Percentiles rank a stretch among this genome's conserved stretches.
phyloP scores from a whole-genome alignment of 2,888 invertebrate species.

The Gastracanthus pulcherrimus region DNA sequence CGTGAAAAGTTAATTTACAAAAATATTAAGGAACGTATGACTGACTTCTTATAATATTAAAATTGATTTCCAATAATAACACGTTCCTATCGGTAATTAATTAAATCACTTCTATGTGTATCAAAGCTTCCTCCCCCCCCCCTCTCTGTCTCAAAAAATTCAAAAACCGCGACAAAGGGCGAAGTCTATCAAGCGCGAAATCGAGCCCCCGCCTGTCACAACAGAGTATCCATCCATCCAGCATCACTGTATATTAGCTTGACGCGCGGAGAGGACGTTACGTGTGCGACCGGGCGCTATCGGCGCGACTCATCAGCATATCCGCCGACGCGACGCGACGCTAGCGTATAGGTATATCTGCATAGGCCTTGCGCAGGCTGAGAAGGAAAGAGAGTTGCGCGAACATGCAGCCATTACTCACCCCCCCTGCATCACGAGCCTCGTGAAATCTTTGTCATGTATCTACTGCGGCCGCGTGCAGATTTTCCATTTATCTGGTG shows the following conservation, averaged over 20 bases:
- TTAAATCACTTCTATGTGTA: too few species aligned
- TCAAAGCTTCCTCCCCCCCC: too few species aligned
- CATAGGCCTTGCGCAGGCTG: neutral
- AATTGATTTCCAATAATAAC: too few species aligned
- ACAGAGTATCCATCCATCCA: neutral
- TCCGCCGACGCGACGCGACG: neutral
- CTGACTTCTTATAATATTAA: too few species aligned
- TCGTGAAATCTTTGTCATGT: neutral
- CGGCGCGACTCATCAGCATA: too few species aligned
- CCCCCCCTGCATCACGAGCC: neutral
- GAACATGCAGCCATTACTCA: neutral
- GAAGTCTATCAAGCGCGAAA: constrained; percentile 1
- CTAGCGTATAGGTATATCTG: too few species aligned
- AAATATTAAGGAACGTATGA: too few species aligned
- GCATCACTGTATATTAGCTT: neutral
- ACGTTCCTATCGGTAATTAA: too few species aligned
- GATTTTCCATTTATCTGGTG: neutral
- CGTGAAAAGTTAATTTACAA: too few species aligned
- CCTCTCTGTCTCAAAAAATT: neutral
- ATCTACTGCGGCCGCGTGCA: neutral
- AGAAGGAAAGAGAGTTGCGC: neutral
- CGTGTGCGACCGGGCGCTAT: neutral
- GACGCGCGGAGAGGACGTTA: neutral
- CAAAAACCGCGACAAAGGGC: neutral
- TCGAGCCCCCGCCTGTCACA: neutral